These are phyloP conservation scores for Quadroppia sp. DNA, from an alignment of 2,888 invertebrate genomes.

Conservation along the genomic window DNA sequence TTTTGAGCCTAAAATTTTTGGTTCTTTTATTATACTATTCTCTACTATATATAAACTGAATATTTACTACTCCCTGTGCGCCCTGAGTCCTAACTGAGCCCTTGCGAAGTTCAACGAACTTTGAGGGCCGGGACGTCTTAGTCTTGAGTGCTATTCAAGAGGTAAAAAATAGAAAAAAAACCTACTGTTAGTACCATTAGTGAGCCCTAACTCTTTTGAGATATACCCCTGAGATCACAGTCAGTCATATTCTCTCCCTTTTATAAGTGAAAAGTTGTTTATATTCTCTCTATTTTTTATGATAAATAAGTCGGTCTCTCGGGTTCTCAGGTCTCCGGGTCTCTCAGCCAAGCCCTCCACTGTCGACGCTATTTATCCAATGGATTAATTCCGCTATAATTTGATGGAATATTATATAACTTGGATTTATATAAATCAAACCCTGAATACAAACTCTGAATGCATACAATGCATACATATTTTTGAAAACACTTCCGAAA, in stretches of 20 bases:
- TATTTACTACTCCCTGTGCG: not conserved
- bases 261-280: slow-evolving; percentile 14
- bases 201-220: not conserved
- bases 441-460: not conserved
- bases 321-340: not conserved
- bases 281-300: not conserved
- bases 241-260: not conserved
- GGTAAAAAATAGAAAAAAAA: too few species aligned
- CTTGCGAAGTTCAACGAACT: not conserved
- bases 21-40: not conserved
- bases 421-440: not conserved
- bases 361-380: not conserved
- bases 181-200: too few species aligned
- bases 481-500: slow-evolving; percentile 7
- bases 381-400: slow-evolving; percentile 8
- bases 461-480: not conserved
- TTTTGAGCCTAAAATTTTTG: not conserved
- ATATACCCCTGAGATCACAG: not conserved
- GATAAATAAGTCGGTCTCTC: not conserved
- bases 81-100: not conserved
- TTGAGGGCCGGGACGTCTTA: slow-evolving; percentile 2
- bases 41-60: not conserved
- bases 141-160: not conserved
- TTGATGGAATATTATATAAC: slow-evolving; percentile 7
- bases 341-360: not conserved